Percentiles rank a stretch among this genome's conserved stretches.
These are phyloP conservation scores for Rhadina sibilatrix DNA, from an alignment of 2,113 vertebrate genomes.

Conservation along the genomic window DNA sequence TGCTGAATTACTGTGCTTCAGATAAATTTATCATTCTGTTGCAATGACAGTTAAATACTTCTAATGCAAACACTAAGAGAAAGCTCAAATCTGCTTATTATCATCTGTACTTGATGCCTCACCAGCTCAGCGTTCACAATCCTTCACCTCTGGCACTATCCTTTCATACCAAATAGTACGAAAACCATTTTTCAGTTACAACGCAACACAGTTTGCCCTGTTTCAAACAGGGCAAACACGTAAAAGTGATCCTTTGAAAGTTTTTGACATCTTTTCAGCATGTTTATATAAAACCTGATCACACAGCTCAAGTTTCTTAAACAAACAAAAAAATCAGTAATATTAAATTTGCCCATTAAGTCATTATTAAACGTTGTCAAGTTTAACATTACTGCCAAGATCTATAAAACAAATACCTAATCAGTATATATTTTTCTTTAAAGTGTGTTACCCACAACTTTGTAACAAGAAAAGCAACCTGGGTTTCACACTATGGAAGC, in stretches of 20 bases:
- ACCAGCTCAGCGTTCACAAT: not conserved
- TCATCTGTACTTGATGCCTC: not conserved
- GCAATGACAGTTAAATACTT: not conserved
- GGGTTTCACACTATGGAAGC: not conserved
- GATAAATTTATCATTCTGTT: not conserved
- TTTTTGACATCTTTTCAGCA: not conserved
- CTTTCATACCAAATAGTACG: not conserved
- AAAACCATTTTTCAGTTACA: not conserved
- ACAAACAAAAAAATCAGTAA: not conserved
- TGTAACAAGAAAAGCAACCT: not conserved
- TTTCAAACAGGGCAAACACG: not conserved
- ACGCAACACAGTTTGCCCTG: not conserved
- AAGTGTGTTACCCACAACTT: not conserved
- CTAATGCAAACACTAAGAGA: not conserved
- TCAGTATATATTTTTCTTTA: not conserved
- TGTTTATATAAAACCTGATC: not conserved
- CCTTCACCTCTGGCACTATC: not conserved
- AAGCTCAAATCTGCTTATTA: not conserved
- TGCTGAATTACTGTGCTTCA: not conserved
- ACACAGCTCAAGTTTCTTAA: not conserved
- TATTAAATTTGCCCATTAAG: not conserved
- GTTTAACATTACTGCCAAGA: not conserved
- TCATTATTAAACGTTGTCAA: not conserved
- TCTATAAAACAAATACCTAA: not conserved
- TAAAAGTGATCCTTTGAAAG: not conserved